phyloP scores from a whole-genome alignment of 2,888 invertebrate species.

The Malthinus seriepunctatus region DNA sequence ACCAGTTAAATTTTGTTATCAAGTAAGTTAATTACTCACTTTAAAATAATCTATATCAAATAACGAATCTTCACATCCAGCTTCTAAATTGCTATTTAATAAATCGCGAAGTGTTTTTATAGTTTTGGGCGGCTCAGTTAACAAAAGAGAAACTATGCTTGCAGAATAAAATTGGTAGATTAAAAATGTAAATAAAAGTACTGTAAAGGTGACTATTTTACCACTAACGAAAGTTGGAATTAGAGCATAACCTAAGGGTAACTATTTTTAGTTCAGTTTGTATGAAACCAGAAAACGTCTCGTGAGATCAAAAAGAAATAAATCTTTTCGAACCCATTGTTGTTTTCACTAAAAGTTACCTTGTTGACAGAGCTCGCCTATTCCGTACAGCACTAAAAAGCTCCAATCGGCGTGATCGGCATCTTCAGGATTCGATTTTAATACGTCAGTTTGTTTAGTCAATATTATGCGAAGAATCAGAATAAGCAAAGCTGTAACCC shows the following conservation, averaged over 20 bases:
- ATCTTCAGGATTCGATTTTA: not conserved
- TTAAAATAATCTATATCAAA: conserved; percentile 67
- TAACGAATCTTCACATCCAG: conserved; percentile 66
- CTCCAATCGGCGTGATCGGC: conserved; percentile 9
- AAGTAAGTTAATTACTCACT: conserved; percentile 55
- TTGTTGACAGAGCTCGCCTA: conserved; percentile 40
- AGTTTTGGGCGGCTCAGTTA: conserved; percentile 64
- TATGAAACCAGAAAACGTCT: no score
- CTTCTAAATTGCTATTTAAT: conserved; percentile 60
- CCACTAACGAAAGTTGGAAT: conserved; percentile 39
- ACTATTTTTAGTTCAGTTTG: no score
- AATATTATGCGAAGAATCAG: conserved; percentile 40
- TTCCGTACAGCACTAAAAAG: conserved; percentile 6
- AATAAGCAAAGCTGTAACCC: conserved; percentile 36
- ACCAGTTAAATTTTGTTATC: not conserved
- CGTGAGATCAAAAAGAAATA: not conserved
- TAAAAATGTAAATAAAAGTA: conserved; percentile 60
- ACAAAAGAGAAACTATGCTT: conserved; percentile 67
- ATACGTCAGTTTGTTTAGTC: not conserved
- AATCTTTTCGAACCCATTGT: not conserved
- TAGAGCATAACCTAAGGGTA: conserved; percentile 38
- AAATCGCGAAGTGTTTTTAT: conserved; percentile 64
- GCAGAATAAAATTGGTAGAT: conserved; percentile 74
- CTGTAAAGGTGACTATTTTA: conserved; percentile 41
- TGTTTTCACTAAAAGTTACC: conserved; percentile 34